Conservation (phyloP, 2,113 vertebrate species). For the Sorex fumeus region DNA sequence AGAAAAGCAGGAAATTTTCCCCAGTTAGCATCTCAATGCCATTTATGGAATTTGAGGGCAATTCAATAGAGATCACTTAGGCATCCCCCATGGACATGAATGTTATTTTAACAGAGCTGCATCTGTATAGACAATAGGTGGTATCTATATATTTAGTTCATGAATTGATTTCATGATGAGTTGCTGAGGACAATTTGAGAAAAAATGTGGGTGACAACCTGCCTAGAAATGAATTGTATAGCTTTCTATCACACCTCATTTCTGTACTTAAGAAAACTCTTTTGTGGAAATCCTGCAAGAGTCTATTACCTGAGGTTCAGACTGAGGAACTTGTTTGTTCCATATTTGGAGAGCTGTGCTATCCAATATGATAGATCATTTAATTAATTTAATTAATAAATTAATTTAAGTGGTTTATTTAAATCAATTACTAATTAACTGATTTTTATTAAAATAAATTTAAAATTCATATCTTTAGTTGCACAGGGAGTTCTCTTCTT, state of each 20-base stretch:
- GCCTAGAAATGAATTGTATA: slow-evolving; percentile 5
- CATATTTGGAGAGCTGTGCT: neutral
- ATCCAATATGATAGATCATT: neutral
- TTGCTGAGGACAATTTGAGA: slow-evolving; percentile 24
- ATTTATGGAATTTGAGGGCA: slow-evolving; percentile 46
- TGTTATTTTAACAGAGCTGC: neutral
- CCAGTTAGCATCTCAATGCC: slow-evolving; percentile 43
- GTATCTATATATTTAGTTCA: neutral
- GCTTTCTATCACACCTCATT: neutral
- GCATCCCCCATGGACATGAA: neutral
- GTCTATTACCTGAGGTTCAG: neutral
- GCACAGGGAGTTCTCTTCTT: too few relatives aligned
- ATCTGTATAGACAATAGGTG: neutral
- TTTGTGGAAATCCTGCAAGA: neutral
- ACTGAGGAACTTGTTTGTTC: neutral
- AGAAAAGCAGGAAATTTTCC: neutral
- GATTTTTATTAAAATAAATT: slow-evolving; percentile 1
- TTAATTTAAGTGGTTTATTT: slow-evolving; percentile 39
- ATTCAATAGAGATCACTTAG: slow-evolving; percentile 26
- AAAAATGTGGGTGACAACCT: neutral
- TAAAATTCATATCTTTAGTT: neutral
- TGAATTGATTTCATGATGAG: neutral
- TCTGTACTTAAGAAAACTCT: neutral
- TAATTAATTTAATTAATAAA: slow-evolving; percentile 39
- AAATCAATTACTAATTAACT: neutral